A percentile compares a stretch with the other conserved stretches of the same genome.
Evolutionary conservation across 2,797 vertebrate genomes (phyloP).

Genomic region (Urocyon cinereoargenteus): DNA sequence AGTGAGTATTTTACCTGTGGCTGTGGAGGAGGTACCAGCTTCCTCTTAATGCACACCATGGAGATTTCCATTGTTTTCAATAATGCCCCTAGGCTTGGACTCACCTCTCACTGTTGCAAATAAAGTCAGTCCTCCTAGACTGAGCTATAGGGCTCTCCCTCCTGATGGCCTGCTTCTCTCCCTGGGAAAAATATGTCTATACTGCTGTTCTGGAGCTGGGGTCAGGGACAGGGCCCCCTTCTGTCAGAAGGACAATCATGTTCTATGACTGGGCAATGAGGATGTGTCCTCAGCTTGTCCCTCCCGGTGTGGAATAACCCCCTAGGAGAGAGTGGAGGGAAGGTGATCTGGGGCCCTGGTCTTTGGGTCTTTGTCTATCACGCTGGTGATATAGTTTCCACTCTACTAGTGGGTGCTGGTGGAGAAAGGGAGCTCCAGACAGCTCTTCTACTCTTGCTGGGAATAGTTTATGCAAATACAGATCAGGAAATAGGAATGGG

Average conservation of each 20-base stretch:
- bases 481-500: neutral
- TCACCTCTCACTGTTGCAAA: neutral
- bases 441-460: neutral
- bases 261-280: neutral
- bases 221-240: neutral
- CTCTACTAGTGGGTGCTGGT: neutral
- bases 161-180: neutral
- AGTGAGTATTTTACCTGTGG: neutral
- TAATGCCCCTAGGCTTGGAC: neutral
- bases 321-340: neutral
- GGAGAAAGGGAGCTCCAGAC: neutral
- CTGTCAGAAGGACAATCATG: neutral
- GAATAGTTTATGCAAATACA: neutral
- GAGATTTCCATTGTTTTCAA: neutral
- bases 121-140: neutral
- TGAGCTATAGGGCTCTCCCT: neutral
- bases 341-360: neutral
- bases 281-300: neutral
- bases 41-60: neutral
- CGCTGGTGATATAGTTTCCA: neutral
- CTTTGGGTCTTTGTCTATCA: neutral
- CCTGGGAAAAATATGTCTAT: neutral
- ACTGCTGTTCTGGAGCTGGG: neutral
- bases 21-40: neutral
- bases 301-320: neutral